Evolutionary conservation across 1,140 invertebrate genomes (phyloP).

Genomic region (Magallana ariakensis): DNA sequence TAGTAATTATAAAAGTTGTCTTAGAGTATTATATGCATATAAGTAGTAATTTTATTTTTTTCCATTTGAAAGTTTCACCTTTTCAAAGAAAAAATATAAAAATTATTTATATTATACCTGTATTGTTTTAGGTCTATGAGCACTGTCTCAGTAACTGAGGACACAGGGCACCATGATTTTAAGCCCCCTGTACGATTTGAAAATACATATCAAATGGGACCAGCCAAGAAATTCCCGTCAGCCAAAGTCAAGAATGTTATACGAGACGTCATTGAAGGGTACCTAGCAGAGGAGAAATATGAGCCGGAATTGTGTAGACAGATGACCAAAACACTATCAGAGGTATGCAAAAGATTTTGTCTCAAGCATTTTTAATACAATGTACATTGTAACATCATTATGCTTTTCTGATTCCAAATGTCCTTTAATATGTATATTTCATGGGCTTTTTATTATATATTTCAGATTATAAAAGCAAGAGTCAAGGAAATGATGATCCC

Average conservation of each 20-base stretch:
- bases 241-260: slow-evolving; percentile 72
- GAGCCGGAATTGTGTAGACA: slow-evolving; percentile 76
- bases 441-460: slow-evolving; percentile 7
- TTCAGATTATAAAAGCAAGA: slow-evolving; percentile 76
- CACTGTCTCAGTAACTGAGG: slow-evolving; percentile 76
- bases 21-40: too few relatives aligned
- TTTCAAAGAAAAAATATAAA: too few relatives aligned
- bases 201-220: slow-evolving; percentile 77
- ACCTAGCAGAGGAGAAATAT: slow-evolving; percentile 77
- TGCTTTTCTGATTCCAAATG: neutral
- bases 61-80: too few relatives aligned
- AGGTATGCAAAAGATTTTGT: slow-evolving; percentile 64
- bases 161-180: slow-evolving; percentile 72
- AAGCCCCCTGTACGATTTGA: slow-evolving; percentile 71
- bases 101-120: too few relatives aligned
- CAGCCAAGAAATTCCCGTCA: slow-evolving; percentile 72
- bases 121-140: slow-evolving; percentile 70
- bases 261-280: slow-evolving; percentile 76
- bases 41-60: too few relatives aligned
- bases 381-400: too few relatives aligned
- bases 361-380: too few relatives aligned
- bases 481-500: slow-evolving; percentile 77
- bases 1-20: too few relatives aligned
- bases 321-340: slow-evolving; percentile 78
- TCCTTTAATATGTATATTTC: too few relatives aligned